These are phyloP conservation scores for Autographa pulchrina DNA, from an alignment of 2,888 invertebrate genomes.

Conservation along the genomic window DNA sequence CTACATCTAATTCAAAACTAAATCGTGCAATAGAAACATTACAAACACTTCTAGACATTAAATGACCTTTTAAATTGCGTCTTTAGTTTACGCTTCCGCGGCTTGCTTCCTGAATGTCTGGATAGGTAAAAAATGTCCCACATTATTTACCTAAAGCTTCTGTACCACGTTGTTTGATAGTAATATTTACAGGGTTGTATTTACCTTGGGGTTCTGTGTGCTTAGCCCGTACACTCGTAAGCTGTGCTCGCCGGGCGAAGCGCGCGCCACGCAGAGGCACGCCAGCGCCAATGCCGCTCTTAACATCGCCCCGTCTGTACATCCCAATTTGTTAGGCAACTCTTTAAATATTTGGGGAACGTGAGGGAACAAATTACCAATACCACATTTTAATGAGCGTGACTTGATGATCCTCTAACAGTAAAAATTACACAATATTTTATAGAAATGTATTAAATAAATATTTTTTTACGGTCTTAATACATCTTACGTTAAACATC, in stretches of 20 bases:
- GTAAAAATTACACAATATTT: neutral
- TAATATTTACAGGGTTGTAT: slow-evolving; percentile 51
- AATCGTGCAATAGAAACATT: neutral
- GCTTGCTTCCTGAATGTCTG: neutral
- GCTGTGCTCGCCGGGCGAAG: slow-evolving; percentile 80
- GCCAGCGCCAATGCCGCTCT: slow-evolving; percentile 82
- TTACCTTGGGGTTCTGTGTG: slow-evolving; percentile 79
- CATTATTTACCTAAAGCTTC: slow-evolving; percentile 17
- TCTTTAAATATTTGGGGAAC: slow-evolving; percentile 42
- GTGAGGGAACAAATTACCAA: slow-evolving; percentile 26
- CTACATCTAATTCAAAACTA: neutral
- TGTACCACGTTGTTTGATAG: slow-evolving; percentile 13
- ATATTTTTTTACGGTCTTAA: neutral
- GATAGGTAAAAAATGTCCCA: neutral
- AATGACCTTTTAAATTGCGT: neutral
- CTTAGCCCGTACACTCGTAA: slow-evolving; percentile 75
- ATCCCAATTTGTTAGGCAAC: slow-evolving; percentile 40
- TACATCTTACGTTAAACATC: neutral
- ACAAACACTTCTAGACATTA: neutral
- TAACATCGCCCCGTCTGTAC: slow-evolving; percentile 87
- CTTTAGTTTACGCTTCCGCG: neutral
- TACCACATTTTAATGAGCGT: slow-evolving; percentile 19
- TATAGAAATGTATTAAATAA: neutral
- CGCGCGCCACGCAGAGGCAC: slow-evolving; percentile 87
- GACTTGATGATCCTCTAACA: neutral